Evolutionary conservation across 2,888 invertebrate species (phyloP).

Genomic region (Meganola albula): DNA sequence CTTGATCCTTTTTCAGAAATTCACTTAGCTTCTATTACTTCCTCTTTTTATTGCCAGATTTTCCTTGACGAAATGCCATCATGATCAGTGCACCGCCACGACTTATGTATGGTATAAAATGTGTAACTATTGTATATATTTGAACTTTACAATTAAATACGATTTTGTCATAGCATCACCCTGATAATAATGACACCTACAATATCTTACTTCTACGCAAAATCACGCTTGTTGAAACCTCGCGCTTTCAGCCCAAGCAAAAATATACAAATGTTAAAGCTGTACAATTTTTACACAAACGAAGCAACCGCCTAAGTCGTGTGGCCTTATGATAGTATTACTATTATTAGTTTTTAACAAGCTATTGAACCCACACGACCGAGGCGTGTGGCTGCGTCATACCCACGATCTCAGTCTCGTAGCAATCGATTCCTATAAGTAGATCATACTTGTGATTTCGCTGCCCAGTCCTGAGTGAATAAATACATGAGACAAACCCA

Average conservation of each 20-base stretch:
- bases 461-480: conserved; percentile 14
- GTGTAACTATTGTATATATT: conserved; percentile 19
- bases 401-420: conserved; percentile 52
- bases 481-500: conserved; percentile 19
- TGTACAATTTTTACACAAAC: conserved; percentile 71
- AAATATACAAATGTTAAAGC: conserved; percentile 73
- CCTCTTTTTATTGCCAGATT: too few species aligned
- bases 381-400: conserved; percentile 27
- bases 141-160: conserved; percentile 20
- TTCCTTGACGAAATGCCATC: conserved; percentile 49
- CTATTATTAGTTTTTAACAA: conserved; percentile 21
- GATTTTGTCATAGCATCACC: conserved; percentile 20
- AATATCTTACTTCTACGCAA: conserved; percentile 51
- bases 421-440: conserved; percentile 41
- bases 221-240: conserved; percentile 52
- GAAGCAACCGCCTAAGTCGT: conserved; percentile 36
- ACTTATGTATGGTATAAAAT: conserved; percentile 18
- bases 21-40: too few species aligned
- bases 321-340: conserved; percentile 29
- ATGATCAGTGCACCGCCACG: conserved; percentile 28
- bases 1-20: too few species aligned
- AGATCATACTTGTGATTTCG: conserved; percentile 26
- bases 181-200: conserved; percentile 36
- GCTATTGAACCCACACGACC: conserved; percentile 15
- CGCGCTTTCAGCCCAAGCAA: conserved; percentile 60